Percentiles rank a stretch among this genome's conserved stretches.
phyloP scores from a whole-genome alignment of 1,140 invertebrate genomes.

The Drosophila pachea region DNA sequence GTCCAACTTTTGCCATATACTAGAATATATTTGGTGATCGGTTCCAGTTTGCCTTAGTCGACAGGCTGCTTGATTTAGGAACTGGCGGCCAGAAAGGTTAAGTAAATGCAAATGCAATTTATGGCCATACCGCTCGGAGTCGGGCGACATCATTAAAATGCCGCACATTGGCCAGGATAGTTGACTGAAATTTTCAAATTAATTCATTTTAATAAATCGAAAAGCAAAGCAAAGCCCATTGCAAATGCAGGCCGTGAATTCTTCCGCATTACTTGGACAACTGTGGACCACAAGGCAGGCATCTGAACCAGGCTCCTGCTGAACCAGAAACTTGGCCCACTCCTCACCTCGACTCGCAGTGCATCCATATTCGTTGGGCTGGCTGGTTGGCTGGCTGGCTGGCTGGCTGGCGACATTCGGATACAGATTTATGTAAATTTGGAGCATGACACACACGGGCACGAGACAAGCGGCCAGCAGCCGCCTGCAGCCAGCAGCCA shows the following conservation, averaged over 20 bases:
- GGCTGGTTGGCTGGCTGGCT: not conserved
- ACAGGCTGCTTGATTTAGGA: slow-evolving; percentile 14
- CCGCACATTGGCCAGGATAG: slow-evolving; percentile 52
- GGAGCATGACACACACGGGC: slow-evolving; percentile 58
- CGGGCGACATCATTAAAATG: slow-evolving; percentile 69
- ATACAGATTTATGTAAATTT: slow-evolving; percentile 77
- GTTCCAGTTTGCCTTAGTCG: not conserved
- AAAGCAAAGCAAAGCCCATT: slow-evolving; percentile 43
- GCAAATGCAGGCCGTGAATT: slow-evolving; percentile 43
- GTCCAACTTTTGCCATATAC: not conserved
- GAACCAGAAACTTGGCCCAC: slow-evolving; percentile 32
- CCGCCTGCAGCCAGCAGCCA: too few relatives aligned
- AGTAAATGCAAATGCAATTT: slow-evolving; percentile 61
- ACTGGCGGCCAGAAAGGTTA: slow-evolving; percentile 49
- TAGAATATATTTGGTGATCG: not conserved
- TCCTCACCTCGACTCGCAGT: slow-evolving; percentile 37
- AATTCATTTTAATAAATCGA: slow-evolving; percentile 76
- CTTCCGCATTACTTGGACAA: slow-evolving; percentile 58
- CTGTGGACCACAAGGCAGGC: slow-evolving; percentile 7
- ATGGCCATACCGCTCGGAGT: slow-evolving; percentile 22
- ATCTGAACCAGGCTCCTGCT: slow-evolving; percentile 26
- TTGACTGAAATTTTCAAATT: slow-evolving; percentile 64
- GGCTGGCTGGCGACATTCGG: slow-evolving; percentile 47
- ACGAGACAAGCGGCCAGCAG: slow-evolving; percentile 7
- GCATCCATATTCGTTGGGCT: slow-evolving; percentile 39